These are phyloP conservation scores for Sylvicapra grimmia DNA, from an alignment of 2,113 vertebrate genomes.

Conservation along the genomic window DNA sequence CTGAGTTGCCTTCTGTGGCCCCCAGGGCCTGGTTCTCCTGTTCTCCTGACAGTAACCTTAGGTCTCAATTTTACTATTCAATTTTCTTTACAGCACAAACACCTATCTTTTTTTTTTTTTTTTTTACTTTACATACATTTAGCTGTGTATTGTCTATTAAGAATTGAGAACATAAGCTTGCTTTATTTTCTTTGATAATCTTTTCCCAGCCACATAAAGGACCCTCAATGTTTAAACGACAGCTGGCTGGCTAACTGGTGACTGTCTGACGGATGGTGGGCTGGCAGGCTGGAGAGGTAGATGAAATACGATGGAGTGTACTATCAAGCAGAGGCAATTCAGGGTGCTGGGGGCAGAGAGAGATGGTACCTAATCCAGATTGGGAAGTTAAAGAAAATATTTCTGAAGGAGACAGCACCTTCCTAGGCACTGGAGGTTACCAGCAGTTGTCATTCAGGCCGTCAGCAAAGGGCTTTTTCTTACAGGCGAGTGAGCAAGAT, in stretches of 20 bases:
- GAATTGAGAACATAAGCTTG: background rate
- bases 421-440: background rate
- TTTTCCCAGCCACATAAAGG: background rate
- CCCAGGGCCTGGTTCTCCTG: background rate
- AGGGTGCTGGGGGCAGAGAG: background rate
- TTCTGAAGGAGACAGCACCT: background rate
- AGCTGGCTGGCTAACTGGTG: background rate
- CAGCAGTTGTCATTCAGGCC: background rate
- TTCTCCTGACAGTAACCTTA: background rate
- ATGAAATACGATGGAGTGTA: background rate
- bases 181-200: background rate
- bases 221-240: background rate
- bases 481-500: background rate
- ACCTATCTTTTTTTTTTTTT: background rate
- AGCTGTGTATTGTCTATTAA: background rate
- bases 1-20: background rate
- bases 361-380: background rate
- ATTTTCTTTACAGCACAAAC: background rate
- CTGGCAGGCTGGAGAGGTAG: background rate
- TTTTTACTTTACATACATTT: background rate
- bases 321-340: background rate
- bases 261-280: background rate
- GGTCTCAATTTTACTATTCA: background rate
- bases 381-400: background rate
- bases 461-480: background rate